Conservation (phyloP, 2,113 vertebrate species). For the Periophthalmus modestus region DNA sequence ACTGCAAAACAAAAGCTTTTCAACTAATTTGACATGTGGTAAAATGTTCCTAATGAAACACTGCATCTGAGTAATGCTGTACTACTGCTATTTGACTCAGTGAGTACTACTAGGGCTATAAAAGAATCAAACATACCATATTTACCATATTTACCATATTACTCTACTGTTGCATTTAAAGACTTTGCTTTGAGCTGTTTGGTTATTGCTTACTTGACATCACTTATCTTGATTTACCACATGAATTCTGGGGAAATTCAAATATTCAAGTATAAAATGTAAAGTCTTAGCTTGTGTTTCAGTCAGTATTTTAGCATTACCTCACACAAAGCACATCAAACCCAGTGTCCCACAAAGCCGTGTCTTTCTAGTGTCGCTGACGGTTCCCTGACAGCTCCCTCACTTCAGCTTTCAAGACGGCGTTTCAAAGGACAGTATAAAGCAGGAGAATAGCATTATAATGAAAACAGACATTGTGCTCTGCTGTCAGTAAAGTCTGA, state of each 20-base stretch:
- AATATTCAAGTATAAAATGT: background rate
- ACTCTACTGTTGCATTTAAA: background rate
- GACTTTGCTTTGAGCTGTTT: background rate
- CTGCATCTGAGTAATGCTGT: background rate
- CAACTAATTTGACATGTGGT: background rate
- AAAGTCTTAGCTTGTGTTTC: background rate
- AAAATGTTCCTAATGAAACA: background rate
- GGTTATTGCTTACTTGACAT: background rate
- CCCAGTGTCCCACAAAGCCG: background rate
- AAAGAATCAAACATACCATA: background rate
- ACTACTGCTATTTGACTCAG: background rate
- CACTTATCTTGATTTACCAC: background rate
- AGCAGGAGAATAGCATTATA: background rate
- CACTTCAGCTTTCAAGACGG: background rate
- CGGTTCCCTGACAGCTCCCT: background rate
- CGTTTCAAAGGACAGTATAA: slow-evolving; percentile 2
- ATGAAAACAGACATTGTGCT: background rate
- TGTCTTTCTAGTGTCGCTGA: background rate
- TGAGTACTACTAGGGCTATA: background rate
- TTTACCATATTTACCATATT: background rate
- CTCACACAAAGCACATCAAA: background rate
- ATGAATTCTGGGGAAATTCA: background rate
- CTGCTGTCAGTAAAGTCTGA: background rate
- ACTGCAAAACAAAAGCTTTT: no score
- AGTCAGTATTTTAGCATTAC: background rate